phyloP scores from a whole-genome alignment of 1,140 invertebrate species.

The Pteromalus puparum region DNA sequence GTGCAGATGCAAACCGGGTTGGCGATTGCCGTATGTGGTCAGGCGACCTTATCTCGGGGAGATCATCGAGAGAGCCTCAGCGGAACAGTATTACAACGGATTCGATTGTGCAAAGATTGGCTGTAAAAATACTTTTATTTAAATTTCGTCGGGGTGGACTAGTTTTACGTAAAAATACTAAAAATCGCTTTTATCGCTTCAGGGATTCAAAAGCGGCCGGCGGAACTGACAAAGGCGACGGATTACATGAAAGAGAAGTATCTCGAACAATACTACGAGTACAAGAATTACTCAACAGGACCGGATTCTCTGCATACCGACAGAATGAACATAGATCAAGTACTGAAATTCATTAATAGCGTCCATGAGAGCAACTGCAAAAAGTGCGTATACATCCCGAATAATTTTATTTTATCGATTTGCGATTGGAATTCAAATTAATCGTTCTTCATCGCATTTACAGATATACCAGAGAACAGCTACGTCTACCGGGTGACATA shows the following conservation, averaged over 20 bases:
- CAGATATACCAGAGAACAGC: constrained; percentile 80
- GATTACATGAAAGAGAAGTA: constrained; percentile 83
- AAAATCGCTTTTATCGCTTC: constrained; percentile 21
- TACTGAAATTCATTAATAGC: constrained; percentile 84
- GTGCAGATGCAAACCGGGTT: constrained; percentile 94
- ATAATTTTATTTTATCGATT: not conserved
- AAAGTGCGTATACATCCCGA: constrained; percentile 69
- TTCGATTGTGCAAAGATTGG: constrained; percentile 95
- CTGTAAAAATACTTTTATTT: constrained; percentile 80
- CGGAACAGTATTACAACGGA: constrained; percentile 93
- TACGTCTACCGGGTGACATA: constrained; percentile 88
- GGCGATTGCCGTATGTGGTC: constrained; percentile 89
- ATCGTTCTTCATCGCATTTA: not conserved
- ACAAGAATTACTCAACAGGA: constrained; percentile 81
- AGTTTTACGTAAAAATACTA: constrained; percentile 32
- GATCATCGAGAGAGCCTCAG: constrained; percentile 93
- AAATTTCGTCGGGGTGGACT: not conserved
- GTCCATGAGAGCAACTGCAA: constrained; percentile 85
- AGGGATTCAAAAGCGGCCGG: constrained; percentile 90
- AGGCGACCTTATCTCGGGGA: constrained; percentile 94
- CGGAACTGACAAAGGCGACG: constrained; percentile 84
- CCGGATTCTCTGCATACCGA: constrained; percentile 79
- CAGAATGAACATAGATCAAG: constrained; percentile 85
- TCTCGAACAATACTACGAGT: constrained; percentile 84
- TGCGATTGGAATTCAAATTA: not conserved